Conservation (phyloP, 30 jellyfish, hydroid and myxozoan genomes). For the Hydra vulgaris region DNA sequence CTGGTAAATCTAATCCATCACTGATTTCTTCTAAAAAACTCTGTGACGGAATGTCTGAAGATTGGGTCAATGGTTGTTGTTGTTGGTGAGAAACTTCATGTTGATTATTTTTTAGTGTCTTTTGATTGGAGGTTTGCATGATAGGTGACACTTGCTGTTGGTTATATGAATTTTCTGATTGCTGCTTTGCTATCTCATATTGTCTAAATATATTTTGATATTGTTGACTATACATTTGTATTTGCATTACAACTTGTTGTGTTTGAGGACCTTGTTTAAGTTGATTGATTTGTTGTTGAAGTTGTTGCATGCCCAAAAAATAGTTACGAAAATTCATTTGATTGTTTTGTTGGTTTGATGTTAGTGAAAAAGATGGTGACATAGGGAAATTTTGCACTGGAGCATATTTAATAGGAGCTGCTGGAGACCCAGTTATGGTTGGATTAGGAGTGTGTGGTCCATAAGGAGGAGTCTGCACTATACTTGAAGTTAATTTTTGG, state of each 20-base stretch:
- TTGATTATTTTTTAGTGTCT: not conserved
- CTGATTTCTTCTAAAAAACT: constrained; percentile 17
- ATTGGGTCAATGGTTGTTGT: not conserved
- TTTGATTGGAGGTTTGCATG: not conserved
- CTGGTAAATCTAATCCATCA: constrained; percentile 28
- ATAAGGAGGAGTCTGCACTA: constrained; percentile 3
- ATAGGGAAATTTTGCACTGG: constrained; percentile 23
- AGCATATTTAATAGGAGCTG: constrained; percentile 44
- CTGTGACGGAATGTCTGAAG: not conserved
- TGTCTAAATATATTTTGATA: constrained; percentile 23
- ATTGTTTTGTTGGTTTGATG: not conserved
- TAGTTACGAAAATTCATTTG: not conserved
- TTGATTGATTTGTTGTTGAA: constrained; percentile 27
- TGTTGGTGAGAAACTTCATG: constrained; percentile 9
- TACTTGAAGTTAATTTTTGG: constrained; percentile 8
- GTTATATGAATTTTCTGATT: constrained; percentile 1
- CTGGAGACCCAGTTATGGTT: constrained; percentile 39
- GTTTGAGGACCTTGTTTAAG: constrained; percentile 26
- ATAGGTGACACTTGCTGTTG: not conserved
- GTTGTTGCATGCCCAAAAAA: constrained; percentile 17
- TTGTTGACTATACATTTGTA: constrained; percentile 24
- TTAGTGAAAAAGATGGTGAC: constrained; percentile 16
- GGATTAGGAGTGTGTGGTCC: constrained; percentile 13
- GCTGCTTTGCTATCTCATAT: constrained; percentile 31
- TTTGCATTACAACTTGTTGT: constrained; percentile 5